Conservation (phyloP, 2,113 vertebrate species). For the Plestiodon gilberti region DNA sequence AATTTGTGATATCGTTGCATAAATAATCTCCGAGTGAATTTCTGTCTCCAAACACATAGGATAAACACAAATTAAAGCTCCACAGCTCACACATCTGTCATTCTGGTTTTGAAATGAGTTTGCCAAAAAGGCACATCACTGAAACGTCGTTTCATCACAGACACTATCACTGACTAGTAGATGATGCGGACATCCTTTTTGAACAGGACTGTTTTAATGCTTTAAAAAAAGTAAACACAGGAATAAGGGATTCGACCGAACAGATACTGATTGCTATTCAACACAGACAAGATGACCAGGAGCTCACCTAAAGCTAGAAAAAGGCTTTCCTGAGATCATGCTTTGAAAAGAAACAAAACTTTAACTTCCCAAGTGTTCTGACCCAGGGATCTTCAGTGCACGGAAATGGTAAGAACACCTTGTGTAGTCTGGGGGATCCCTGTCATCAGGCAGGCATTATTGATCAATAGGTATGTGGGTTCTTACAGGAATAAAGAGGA, state of each 20-base stretch:
- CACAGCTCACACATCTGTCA: constrained; percentile 38
- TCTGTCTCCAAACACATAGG: constrained; percentile 48
- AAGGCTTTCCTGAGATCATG: not conserved
- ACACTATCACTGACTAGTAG: not conserved
- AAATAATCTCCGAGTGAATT: constrained; percentile 60
- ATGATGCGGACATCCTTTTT: constrained; percentile 19
- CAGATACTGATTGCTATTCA: constrained; percentile 20
- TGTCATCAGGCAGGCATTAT: not conserved
- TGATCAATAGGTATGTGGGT: not conserved
- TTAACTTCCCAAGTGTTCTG: not conserved
- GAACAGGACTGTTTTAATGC: not conserved
- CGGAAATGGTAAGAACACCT: not conserved
- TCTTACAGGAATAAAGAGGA: not conserved
- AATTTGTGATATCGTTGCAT: constrained; percentile 57
- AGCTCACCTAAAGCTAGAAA: constrained; percentile 15
- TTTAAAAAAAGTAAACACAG: constrained; percentile 1
- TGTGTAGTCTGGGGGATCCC: not conserved
- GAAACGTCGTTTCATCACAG: constrained; percentile 36
- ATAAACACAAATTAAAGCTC: constrained; percentile 54
- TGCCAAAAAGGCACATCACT: constrained; percentile 54
- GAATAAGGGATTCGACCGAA: constrained; percentile 43
- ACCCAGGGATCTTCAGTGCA: not conserved
- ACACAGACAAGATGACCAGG: not conserved
- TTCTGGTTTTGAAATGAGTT: constrained; percentile 48
- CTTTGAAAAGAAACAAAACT: not conserved